These are phyloP conservation scores for pig (Sus scrofa) DNA, from an alignment of 2,113 vertebrate genomes.

Conservation along the genomic window T2T-Sscrofa CM000820.6:118656001-118656500, in stretches of 20 bases:
- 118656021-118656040: background rate
- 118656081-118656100: background rate
- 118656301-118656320: background rate
- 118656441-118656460: background rate
- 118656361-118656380: background rate
- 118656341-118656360: no score
- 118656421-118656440: background rate
- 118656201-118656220: background rate
- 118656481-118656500: background rate
- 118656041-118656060: background rate
- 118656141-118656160: background rate
- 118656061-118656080: background rate
- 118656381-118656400: background rate
- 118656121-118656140: background rate
- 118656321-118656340: background rate
- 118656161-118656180: background rate
- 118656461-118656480: background rate
- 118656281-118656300: background rate
- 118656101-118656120: background rate
- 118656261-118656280: background rate
- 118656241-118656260: background rate
- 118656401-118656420: background rate
- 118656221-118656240: no score
- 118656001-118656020: background rate
- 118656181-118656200: background rate